Percentiles rank a stretch among this genome's conserved stretches.
Conservation (phyloP, 2,888 invertebrate species). For the Ophonus ardosiacus region DNA sequence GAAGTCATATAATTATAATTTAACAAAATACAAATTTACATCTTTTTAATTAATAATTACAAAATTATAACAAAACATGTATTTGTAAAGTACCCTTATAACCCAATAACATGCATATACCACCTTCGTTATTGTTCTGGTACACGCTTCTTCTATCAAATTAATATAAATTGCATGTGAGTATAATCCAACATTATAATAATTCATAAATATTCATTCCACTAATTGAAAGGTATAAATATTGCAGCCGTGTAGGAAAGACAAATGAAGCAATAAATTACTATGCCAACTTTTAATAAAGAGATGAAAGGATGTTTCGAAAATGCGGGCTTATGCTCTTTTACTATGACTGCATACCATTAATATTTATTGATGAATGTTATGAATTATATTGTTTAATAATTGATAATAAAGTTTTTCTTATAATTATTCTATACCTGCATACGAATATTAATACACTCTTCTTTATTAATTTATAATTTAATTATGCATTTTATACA, state of each 20-base stretch:
- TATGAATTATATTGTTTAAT: not conserved
- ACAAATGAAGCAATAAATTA: constrained; percentile 4
- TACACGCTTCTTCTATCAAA: not conserved
- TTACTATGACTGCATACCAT: not conserved
- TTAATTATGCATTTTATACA: not conserved
- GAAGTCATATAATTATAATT: no score
- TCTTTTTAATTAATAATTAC: no score
- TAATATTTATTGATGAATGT: not conserved
- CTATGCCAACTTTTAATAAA: constrained; percentile 7
- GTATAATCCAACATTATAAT: constrained; percentile 31
- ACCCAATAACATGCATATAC: not conserved
- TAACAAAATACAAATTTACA: no score
- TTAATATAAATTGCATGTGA: constrained; percentile 6
- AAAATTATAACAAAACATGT: no score
- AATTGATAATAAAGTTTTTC: not conserved
- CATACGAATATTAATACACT: not conserved
- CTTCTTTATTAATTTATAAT: not conserved
- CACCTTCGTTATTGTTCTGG: no score
- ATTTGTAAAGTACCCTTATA: not conserved
- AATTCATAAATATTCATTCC: constrained; percentile 15
- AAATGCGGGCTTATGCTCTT: constrained; percentile 2
- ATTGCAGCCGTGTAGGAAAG: not conserved
- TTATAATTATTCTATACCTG: not conserved
- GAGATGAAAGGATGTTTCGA: constrained; percentile 3
- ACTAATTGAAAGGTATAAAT: constrained; percentile 2